Evolutionary conservation across 2,888 invertebrate species (phyloP), one percentile per base, ranked within the genome.

Genomic region (Trissonchulus latispiculum): DNA sequence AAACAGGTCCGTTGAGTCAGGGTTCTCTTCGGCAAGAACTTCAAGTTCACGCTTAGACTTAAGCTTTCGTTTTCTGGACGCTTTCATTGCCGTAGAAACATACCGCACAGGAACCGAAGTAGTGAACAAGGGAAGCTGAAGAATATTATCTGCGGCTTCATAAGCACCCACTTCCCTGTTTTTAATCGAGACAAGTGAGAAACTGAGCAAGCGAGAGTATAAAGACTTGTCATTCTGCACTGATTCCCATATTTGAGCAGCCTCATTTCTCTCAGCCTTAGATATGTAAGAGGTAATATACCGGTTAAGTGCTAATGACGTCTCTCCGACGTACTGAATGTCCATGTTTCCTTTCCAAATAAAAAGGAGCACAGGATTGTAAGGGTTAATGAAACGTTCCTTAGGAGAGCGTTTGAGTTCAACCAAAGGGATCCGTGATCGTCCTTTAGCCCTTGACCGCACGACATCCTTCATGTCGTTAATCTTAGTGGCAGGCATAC

Each of bases 271-370:
- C 36, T 71, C 72, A 8, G 67, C 3, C 33, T 71, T 71, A 2
- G 72, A 68, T 29, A 71, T 31, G 32, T 71, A 71, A 2, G 68
- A 28, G 2, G 72, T 71, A 28, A 71, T 29, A 29, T 71, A 71
- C 3, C 8, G 2, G 35, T 35, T 36, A 23, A 71, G 37, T 23
- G 36, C 29, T n/a, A 8, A 8, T 3, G 29, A 29, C 8, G 3
- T 2, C 8, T 71, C 72, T 71, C 73, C 70, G 28, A 73, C 48
- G 35, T 37, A 73, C 33, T 73, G 73, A 32, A 73, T 28, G 36
- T 73, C 70, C 73, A 73, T 71, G 61, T 73, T 73, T 2, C 69
- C 69, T 37, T 37, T 36, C 73, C 73, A 73, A 18, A 71, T n/a
- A n/a, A 23, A 37, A 23, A 73, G 8, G 3, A 73, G 8, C 8